Percentiles rank a stretch among this genome's conserved stretches.
Evolutionary conservation across 2,888 invertebrate species (phyloP).

Genomic region (Lycocerus yunnanus): DNA sequence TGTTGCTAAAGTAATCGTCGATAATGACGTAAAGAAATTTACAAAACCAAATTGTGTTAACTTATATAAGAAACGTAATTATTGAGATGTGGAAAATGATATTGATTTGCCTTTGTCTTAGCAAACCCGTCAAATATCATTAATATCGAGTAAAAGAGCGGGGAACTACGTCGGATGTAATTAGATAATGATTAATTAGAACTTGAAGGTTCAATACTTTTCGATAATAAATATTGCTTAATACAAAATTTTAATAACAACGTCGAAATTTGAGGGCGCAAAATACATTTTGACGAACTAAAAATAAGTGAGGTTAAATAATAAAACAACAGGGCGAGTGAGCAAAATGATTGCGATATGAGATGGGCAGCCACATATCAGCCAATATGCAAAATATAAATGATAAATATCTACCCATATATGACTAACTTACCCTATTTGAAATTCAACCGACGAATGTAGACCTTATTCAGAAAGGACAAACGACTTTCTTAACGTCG

Average conservation of each 20-base stretch:
- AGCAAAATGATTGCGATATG: background rate
- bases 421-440: slow-evolving; percentile 35
- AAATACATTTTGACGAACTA: background rate
- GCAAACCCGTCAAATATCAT: slow-evolving; percentile 32
- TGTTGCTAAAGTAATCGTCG: slow-evolving; percentile 2
- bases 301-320: background rate
- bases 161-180: slow-evolving; percentile 30
- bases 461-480: slow-evolving; percentile 33
- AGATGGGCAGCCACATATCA: slow-evolving; percentile 25
- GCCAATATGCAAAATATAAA: slow-evolving; percentile 40
- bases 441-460: slow-evolving; percentile 27
- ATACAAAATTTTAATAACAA: slow-evolving; percentile 22
- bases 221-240: slow-evolving; percentile 25
- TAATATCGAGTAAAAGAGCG: slow-evolving; percentile 27
- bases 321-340: background rate
- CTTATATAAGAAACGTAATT: slow-evolving; percentile 30
- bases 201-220: slow-evolving; percentile 31
- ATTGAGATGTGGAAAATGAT: slow-evolving; percentile 33
- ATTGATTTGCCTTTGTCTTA: slow-evolving; percentile 32
- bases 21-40: slow-evolving; percentile 25
- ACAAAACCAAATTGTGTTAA: slow-evolving; percentile 25
- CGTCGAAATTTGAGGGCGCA: too few species aligned
- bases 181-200: slow-evolving; percentile 34
- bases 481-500: slow-evolving; percentile 33
- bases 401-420: slow-evolving; percentile 40